phyloP scores from a whole-genome alignment of 2,113 vertebrate species.

The Morone saxatilis region DNA sequence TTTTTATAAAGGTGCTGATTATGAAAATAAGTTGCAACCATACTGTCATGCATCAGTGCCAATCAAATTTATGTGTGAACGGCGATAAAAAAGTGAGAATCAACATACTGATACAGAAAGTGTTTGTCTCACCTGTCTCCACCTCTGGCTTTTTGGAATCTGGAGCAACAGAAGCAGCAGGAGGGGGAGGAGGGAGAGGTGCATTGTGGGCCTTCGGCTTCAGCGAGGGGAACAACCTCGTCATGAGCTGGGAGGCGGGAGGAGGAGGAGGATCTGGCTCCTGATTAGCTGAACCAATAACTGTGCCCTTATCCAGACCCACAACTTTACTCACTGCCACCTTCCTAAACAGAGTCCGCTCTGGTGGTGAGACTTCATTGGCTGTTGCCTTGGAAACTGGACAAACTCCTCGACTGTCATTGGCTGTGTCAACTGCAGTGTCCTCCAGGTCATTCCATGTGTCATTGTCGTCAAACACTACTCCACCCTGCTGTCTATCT shows the following conservation, averaged over 20 bases:
- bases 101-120: not conserved
- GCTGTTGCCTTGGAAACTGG: slow-evolving; percentile 48
- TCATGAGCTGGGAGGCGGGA: slow-evolving; percentile 87
- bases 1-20: too few relatives aligned
- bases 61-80: not conserved
- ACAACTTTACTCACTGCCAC: slow-evolving; percentile 84
- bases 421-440: slow-evolving; percentile 25
- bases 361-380: slow-evolving; percentile 55
- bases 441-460: slow-evolving; percentile 94
- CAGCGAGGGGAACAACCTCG: slow-evolving; percentile 91
- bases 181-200: slow-evolving; percentile 51
- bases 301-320: slow-evolving; percentile 54
- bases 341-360: slow-evolving; percentile 88
- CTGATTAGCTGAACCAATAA: slow-evolving; percentile 30
- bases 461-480: slow-evolving; percentile 94
- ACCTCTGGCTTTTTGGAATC: slow-evolving; percentile 73
- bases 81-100: not conserved
- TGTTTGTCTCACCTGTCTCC: slow-evolving; percentile 81
- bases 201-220: slow-evolving; percentile 85
- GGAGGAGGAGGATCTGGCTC: slow-evolving; percentile 47
- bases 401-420: not conserved
- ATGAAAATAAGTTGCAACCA: not conserved
- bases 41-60: not conserved
- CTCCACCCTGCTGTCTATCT: slow-evolving; percentile 54
- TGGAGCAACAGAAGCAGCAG: slow-evolving; percentile 62